Base-by-base conservation (phyloP, 2,113 vertebrate genomes). In the Cinclus mexicanus region DNA sequence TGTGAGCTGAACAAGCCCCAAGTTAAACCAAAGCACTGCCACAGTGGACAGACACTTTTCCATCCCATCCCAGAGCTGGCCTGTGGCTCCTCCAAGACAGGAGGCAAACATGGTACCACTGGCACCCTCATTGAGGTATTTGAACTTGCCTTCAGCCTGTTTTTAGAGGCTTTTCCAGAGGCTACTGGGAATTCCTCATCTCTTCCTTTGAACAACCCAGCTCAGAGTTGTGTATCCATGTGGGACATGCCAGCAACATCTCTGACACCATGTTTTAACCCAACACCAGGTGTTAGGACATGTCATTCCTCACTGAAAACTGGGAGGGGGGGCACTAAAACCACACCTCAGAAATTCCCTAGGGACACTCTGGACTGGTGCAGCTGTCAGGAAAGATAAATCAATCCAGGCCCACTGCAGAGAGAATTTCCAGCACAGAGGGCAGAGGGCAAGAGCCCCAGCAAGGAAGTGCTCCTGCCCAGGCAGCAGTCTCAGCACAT, bases 221-320 rank as follows among this genome's bases (percentile, higher is more conserved):
- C 68, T 3, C 53, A 74, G 42, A 71, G 68, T 10, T 6, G 22
- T 8, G 9, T 13, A 15, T n/a, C 24, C 49, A 8, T 4, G 4
- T 8, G 16, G 49, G 56, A 60, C 21, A 7, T 0, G 0, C 60
- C 1, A 0, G 19, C 31, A 37, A 41, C 12, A 10, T 11, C 37
- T 81, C 68, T 21, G 8, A 8, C 28, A 8, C 33, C 9, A 0
- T 0, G 10, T 47, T 55, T 79, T 21, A 79, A 47, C 41, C 17
- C 56, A 50, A 33, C 12, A 64, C 23, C 52, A 53, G 47, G 31
- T 0, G 5, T 37, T 14, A 3, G 18, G 68, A 76, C 9, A 6
- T 0, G 0, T 42, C 29, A 9, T 21, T 75, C n/a, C 56, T n/a
- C 35, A 37, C 5, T 29, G 55, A 63, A 85, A 50, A 55, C 23